Evolutionary conservation across 1,140 invertebrate genomes (phyloP), one percentile per base, ranked within the genome.

Genomic region (Brachionus rotundiformis): DNA sequence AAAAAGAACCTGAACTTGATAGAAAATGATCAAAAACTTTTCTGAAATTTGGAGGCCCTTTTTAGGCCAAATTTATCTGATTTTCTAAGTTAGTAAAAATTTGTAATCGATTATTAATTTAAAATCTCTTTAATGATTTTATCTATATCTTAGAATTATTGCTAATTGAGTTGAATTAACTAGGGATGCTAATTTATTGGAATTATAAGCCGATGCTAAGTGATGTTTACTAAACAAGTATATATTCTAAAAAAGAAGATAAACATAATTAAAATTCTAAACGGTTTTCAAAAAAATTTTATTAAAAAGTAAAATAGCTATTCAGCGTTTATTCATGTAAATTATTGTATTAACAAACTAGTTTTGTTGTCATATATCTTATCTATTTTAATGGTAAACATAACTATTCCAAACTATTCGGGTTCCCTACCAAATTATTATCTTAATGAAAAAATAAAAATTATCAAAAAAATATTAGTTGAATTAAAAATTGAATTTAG

Each of bases 51-150:
- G 16, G 19, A n/a, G 47, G 19, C 19, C 8, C 8, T 54, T 49
- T 54, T 54, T 54, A 7, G 19, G 47, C 1, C 19, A 19, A 41
- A 19, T 54, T 54, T 54, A 54, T 54, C 47, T 54, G 47, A 54
- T 54, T 54, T 54, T 19, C 8, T 16, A 16, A 23, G 19, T 7
- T 7, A 54, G 47, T 54, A 54, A 25, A 25, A 23, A 19, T 54
- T 54, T 54, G 13, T 49, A 49, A 19, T 49, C 16, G 16, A 49
- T 49, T 49, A 49, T 3, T 49, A 16, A 49, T n/a, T 49, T 49
- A n/a, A 49, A 54, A 54, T 54, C 47, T 54, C 47, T 54, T 54
- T 54, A 54, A 54, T 54, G 47, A 54, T 54, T 54, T 54, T 54
- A 54, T 54, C 47, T 19, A 7, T 54, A 54, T 10, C 13, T 39